phyloP scores from a whole-genome alignment of 2,888 invertebrate genomes.

The Phoenoteleia sp. region DNA sequence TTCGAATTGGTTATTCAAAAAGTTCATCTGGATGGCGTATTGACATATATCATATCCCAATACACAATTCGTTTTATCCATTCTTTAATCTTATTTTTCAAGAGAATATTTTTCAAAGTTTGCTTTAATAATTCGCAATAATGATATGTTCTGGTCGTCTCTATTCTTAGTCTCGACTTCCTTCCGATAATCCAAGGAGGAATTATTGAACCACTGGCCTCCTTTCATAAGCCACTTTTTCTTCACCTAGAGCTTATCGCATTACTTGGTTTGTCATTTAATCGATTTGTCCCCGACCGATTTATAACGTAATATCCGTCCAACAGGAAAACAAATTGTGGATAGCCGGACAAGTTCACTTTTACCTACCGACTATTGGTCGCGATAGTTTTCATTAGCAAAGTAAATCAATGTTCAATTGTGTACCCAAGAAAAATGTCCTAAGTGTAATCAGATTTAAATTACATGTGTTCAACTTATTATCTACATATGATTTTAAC shows the following conservation, averaged over 20 bases:
- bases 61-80: too few relatives aligned
- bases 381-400: constrained; percentile 57
- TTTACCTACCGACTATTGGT: constrained; percentile 22
- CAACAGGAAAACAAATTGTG: constrained; percentile 65
- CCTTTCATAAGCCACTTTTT: constrained; percentile 63
- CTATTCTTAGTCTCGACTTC: constrained; percentile 46
- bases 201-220: constrained; percentile 64
- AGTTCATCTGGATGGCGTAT: too few relatives aligned
- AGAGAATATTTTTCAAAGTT: constrained; percentile 1
- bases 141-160: constrained; percentile 46
- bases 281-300: constrained; percentile 71
- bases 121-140: constrained; percentile 34
- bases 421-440: too few relatives aligned
- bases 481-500: too few relatives aligned
- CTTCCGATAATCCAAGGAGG: constrained; percentile 69
- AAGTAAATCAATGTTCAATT: constrained; percentile 65
- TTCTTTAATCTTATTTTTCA: too few relatives aligned
- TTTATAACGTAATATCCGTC: constrained; percentile 74
- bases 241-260: constrained; percentile 69
- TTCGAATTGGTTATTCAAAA: too few relatives aligned
- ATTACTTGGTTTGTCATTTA: constrained; percentile 71
- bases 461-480: too few relatives aligned
- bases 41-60: too few relatives aligned
- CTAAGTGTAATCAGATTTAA: too few relatives aligned
- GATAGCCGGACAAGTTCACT: constrained; percentile 66